phyloP scores from a whole-genome alignment of 1,140 invertebrate genomes.

The Drosophila nigrodunni region DNA sequence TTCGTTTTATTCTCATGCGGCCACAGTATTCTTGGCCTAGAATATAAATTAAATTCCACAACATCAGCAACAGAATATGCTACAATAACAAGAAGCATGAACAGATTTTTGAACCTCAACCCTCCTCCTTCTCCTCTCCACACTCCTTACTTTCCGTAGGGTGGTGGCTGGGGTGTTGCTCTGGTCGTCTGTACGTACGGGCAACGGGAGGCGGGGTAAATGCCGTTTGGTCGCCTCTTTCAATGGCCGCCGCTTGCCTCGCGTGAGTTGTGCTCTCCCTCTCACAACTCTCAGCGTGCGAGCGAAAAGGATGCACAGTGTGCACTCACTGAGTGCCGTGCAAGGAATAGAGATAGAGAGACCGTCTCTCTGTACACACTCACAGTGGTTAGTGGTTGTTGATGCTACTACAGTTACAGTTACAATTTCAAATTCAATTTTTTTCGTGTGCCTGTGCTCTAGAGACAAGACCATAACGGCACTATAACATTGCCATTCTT shows the following conservation, averaged over 20 bases:
- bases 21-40: slow-evolving; percentile 48
- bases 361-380: slow-evolving; percentile 13
- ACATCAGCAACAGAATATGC: slow-evolving; percentile 43
- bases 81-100: slow-evolving; percentile 51
- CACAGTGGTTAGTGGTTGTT: slow-evolving; percentile 10
- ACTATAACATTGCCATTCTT: slow-evolving; percentile 27
- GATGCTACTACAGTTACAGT: slow-evolving; percentile 6
- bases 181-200: neutral
- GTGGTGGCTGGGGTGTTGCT: slow-evolving; percentile 5
- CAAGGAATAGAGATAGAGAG: slow-evolving; percentile 19
- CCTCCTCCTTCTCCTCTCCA: neutral
- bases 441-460: neutral
- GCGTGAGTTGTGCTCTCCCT: slow-evolving; percentile 24
- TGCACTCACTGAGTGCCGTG: neutral
- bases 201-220: slow-evolving; percentile 20
- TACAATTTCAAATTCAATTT: slow-evolving; percentile 43
- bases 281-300: slow-evolving; percentile 12
- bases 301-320: slow-evolving; percentile 57
- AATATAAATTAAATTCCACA: slow-evolving; percentile 78
- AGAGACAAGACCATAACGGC: slow-evolving; percentile 8
- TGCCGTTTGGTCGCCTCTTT: slow-evolving; percentile 59
- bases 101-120: slow-evolving; percentile 57
- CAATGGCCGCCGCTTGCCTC: slow-evolving; percentile 64
- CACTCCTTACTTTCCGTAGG: neutral
- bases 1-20: slow-evolving; percentile 52